These are phyloP conservation scores for Ariopsis seemanni DNA, from an alignment of 2,113 vertebrate species.

Conservation along the genomic window DNA sequence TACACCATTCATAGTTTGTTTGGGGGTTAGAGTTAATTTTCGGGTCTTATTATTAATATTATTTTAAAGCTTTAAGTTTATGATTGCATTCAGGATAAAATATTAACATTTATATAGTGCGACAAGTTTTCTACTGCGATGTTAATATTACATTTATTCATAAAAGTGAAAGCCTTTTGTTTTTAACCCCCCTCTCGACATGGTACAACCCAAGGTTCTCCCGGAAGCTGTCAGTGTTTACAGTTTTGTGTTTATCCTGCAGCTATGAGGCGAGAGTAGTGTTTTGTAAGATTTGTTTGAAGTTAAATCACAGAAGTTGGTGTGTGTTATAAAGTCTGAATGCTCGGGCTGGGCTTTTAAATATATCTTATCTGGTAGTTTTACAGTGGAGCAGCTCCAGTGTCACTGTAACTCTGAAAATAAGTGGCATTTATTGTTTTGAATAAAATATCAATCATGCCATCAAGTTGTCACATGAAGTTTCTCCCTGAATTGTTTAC, in stretches of 20 bases:
- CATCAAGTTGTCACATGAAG: background rate
- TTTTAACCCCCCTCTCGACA: background rate
- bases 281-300: background rate
- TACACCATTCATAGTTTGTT: background rate
- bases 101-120: rapidly evolving
- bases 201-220: background rate
- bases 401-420: background rate
- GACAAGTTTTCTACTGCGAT: background rate
- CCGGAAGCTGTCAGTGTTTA: background rate
- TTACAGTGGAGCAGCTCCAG: background rate
- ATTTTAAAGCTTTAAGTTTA: background rate
- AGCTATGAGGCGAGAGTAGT: slow-evolving; percentile 18
- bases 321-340: background rate
- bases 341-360: background rate
- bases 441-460: background rate
- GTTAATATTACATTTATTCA: background rate
- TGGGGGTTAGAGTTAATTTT: background rate
- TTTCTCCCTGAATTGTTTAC: background rate
- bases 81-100: background rate
- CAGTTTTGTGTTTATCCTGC: background rate
- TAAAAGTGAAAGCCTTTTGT: background rate
- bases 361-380: background rate
- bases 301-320: background rate
- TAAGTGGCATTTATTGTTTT: background rate
- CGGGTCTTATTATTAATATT: background rate